These are phyloP conservation scores for Drosophila insularis DNA, from an alignment of 1,140 invertebrate species.

Conservation along the genomic window DNA sequence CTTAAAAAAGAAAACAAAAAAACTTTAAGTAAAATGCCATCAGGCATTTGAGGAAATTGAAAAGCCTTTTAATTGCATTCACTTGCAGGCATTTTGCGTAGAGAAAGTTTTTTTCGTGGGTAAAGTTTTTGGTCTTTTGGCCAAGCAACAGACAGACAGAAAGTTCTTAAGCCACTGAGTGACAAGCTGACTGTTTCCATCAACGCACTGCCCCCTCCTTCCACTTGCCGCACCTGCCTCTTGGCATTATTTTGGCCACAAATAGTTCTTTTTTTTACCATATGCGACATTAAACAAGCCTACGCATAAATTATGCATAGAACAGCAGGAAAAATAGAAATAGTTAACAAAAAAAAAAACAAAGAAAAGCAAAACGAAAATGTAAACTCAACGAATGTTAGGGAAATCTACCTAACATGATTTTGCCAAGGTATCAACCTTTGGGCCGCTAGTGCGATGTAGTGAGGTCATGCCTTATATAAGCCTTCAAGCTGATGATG, in stretches of 20 bases:
- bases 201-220: not conserved
- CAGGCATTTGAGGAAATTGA: constrained; percentile 22
- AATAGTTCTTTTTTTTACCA: constrained; percentile 34
- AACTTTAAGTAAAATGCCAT: constrained; percentile 17
- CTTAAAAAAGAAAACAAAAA: not conserved
- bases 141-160: constrained; percentile 38
- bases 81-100: constrained; percentile 39
- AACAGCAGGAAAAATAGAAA: constrained; percentile 39
- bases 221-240: not conserved
- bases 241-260: constrained; percentile 3
- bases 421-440: not conserved
- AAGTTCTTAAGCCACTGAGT: constrained; percentile 52
- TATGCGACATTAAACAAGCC: constrained; percentile 52
- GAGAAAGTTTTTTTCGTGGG: constrained; percentile 33
- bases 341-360: constrained; percentile 7
- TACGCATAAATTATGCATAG: constrained; percentile 52
- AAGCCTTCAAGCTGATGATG: constrained; percentile 44
- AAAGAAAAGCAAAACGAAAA: not conserved
- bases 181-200: constrained; percentile 31
- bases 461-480: constrained; percentile 60
- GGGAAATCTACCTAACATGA: not conserved
- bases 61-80: constrained; percentile 40
- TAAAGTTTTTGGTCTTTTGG: constrained; percentile 28
- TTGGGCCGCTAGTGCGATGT: not conserved
- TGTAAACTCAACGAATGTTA: not conserved